Evolutionary conservation across 2,797 vertebrate genomes (phyloP).

Genomic region (Argya squamiceps): DNA sequence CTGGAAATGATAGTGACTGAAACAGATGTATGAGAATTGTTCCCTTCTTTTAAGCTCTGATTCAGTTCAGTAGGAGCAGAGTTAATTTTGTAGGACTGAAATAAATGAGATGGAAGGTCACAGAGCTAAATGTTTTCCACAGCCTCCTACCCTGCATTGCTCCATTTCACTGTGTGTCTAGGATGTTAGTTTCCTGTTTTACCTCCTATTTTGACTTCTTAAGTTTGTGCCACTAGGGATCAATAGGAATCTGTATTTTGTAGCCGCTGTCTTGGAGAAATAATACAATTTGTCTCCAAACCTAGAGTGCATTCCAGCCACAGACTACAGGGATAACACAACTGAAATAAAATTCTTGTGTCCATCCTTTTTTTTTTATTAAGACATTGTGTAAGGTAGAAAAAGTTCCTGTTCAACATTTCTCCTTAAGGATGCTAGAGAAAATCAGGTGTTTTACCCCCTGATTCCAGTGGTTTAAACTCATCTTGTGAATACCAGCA

Average conservation of each 20-base stretch:
- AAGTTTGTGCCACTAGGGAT: neutral
- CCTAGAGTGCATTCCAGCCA: neutral
- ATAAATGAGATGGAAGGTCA: conserved; percentile 60
- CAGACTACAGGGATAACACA: neutral
- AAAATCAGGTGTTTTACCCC: neutral
- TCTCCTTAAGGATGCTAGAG: neutral
- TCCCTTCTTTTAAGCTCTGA: neutral
- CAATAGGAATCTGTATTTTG: conserved; percentile 7
- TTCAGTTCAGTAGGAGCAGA: conserved; percentile 41
- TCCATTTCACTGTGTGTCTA: conserved; percentile 29
- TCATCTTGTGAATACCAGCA: rapidly evolving
- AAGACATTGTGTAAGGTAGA: neutral
- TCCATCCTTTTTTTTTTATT: neutral
- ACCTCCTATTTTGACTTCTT: neutral
- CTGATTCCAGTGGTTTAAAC: neutral
- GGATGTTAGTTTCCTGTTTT: neutral
- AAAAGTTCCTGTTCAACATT: neutral
- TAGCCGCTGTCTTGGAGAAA: neutral
- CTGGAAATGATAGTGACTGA: neutral
- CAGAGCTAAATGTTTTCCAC: conserved; percentile 37
- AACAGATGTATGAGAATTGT: neutral
- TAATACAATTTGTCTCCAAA: neutral
- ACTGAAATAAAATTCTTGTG: neutral
- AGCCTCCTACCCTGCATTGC: conserved; percentile 14
- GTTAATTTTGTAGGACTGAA: conserved; percentile 59